These are phyloP conservation scores for Limosa lapponica DNA, from an alignment of 2,797 vertebrate species.

Conservation along the genomic window DNA sequence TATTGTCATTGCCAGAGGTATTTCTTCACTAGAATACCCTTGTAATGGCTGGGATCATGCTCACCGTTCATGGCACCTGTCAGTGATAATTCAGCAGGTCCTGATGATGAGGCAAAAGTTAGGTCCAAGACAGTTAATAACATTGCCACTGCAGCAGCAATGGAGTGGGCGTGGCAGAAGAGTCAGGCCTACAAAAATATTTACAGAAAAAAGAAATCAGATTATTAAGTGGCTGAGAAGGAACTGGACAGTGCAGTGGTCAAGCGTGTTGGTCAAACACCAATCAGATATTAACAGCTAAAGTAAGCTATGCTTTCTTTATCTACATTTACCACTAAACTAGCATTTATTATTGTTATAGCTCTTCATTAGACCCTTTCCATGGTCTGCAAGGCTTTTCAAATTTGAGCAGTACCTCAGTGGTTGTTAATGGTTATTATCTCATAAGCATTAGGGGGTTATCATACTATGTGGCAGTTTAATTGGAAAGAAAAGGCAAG, in stretches of 20 bases:
- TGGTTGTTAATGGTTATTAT: not conserved
- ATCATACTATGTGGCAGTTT: not conserved
- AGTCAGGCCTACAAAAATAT: not conserved
- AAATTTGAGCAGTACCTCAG: not conserved
- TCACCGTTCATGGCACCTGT: not conserved
- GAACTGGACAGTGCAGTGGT: not conserved
- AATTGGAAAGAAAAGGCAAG: not conserved
- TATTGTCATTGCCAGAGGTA: not conserved
- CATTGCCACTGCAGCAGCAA: not conserved
- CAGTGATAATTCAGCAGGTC: conserved; percentile 22
- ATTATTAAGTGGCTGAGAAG: not conserved
- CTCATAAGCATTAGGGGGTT: not conserved
- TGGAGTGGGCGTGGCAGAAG: not conserved
- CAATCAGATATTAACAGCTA: not conserved
- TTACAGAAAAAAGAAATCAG: not conserved
- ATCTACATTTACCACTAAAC: not conserved
- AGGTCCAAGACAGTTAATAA: not conserved
- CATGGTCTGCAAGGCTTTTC: not conserved
- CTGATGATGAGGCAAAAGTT: not conserved
- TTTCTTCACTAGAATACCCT: not conserved
- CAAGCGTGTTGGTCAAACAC: not conserved
- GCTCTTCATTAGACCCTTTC: not conserved
- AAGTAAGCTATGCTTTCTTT: not conserved
- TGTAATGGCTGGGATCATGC: not conserved
- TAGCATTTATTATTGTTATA: not conserved